Evolutionary conservation across 2,888 invertebrate species (phyloP).

Genomic region (Caenorhabditis virilis): DNA sequence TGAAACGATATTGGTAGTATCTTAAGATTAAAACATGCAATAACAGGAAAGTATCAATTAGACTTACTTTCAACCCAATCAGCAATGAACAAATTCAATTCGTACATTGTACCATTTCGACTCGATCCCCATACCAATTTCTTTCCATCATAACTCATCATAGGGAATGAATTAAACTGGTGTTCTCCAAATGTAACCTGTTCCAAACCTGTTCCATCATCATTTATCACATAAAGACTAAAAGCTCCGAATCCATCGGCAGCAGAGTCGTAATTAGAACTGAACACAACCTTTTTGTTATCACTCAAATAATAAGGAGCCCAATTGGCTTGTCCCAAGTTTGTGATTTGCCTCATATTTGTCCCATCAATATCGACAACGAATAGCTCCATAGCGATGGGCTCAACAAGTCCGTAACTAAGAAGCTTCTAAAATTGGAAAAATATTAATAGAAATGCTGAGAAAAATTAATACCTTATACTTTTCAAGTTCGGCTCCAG

Average conservation of each 20-base stretch:
- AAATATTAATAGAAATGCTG: neutral
- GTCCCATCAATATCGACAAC: slow-evolving; percentile 54
- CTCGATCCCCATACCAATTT: slow-evolving; percentile 56
- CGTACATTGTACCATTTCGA: slow-evolving; percentile 50
- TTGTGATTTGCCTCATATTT: slow-evolving; percentile 57
- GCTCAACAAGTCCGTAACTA: slow-evolving; percentile 55
- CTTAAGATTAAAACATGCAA: too few species aligned
- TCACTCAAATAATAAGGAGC: slow-evolving; percentile 64
- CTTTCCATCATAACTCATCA: slow-evolving; percentile 62
- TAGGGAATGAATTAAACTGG: slow-evolving; percentile 65
- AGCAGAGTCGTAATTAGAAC: slow-evolving; percentile 39
- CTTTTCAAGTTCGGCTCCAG: slow-evolving; percentile 46
- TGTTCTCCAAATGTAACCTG: slow-evolving; percentile 51
- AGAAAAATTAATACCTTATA: slow-evolving; percentile 48
- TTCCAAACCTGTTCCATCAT: slow-evolving; percentile 59
- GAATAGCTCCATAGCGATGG: slow-evolving; percentile 64
- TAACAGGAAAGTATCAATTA: too few species aligned
- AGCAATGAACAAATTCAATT: slow-evolving; percentile 62
- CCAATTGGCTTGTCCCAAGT: slow-evolving; percentile 63
- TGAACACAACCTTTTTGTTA: slow-evolving; percentile 50
- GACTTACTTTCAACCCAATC: slow-evolving; percentile 51
- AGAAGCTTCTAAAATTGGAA: slow-evolving; percentile 32
- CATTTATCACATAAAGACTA: slow-evolving; percentile 56
- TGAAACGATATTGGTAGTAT: too few species aligned
- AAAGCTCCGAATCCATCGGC: slow-evolving; percentile 59